phyloP scores from a whole-genome alignment of 2,113 vertebrate species.

The Anas platyrhynchos region DNA sequence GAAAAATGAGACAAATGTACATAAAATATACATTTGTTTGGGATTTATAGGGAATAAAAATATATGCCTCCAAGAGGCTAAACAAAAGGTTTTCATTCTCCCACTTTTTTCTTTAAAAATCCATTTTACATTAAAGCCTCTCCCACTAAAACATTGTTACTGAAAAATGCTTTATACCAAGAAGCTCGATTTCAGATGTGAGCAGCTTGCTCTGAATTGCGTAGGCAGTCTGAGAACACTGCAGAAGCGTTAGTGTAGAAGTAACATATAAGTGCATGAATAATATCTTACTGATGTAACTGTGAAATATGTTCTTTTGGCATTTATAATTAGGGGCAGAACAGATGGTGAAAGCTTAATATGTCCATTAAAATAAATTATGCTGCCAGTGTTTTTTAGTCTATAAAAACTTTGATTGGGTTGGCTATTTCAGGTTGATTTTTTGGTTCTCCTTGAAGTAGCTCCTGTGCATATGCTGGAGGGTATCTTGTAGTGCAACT shows the following conservation, averaged over 20 bases:
- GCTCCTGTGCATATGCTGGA: constrained; percentile 6
- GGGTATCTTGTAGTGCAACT: neutral
- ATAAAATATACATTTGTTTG: neutral
- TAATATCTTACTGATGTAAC: constrained; percentile 36
- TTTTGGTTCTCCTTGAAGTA: constrained; percentile 19
- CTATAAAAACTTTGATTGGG: constrained; percentile 37
- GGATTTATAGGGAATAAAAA: neutral
- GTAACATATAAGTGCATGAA: constrained; percentile 39
- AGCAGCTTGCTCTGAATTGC: neutral
- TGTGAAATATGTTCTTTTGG: constrained; percentile 69
- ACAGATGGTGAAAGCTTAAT: constrained; percentile 76
- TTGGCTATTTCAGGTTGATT: constrained; percentile 20
- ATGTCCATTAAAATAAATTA: constrained; percentile 59
- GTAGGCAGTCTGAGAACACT: constrained; percentile 26
- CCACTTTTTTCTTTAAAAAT: constrained; percentile 21
- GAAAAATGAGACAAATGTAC: neutral
- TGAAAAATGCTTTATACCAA: constrained; percentile 24
- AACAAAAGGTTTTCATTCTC: constrained; percentile 2
- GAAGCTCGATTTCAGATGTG: neutral
- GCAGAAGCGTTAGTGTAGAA: constrained; percentile 13
- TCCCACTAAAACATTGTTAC: neutral
- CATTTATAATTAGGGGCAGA: constrained; percentile 65
- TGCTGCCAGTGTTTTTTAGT: constrained; percentile 11
- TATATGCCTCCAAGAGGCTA: neutral
- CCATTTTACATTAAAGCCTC: neutral